Evolutionary conservation across 2,797 vertebrate genomes (phyloP).

Genomic region (Cossypha niveicapilla): DNA sequence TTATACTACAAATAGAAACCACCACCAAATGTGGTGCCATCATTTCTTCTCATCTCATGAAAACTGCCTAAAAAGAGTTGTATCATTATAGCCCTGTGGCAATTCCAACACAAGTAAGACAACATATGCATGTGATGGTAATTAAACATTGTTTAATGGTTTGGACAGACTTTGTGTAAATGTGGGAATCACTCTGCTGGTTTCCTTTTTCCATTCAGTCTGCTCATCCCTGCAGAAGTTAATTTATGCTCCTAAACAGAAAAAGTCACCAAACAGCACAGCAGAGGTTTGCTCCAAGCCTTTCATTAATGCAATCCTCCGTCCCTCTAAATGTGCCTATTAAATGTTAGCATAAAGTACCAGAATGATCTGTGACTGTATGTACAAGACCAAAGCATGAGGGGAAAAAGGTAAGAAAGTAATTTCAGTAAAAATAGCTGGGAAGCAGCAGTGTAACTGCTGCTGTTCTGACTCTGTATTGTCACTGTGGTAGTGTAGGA

Average conservation of each 20-base stretch:
- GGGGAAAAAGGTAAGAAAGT: neutral
- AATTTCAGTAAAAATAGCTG: neutral
- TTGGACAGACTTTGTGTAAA: neutral
- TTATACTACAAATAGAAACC: neutral
- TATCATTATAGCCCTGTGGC: neutral
- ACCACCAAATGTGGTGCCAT: neutral
- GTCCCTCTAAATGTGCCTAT: neutral
- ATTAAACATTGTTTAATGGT: neutral
- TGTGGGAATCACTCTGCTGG: neutral
- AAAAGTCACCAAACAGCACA: neutral
- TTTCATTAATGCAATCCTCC: neutral
- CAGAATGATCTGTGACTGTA: neutral
- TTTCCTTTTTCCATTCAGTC: neutral
- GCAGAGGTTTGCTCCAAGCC: neutral
- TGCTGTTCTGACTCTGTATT: neutral
- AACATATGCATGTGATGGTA: neutral
- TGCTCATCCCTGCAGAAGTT: neutral
- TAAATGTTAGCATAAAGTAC: neutral
- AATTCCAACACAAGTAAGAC: neutral
- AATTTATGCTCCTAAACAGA: neutral
- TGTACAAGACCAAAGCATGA: accelerated
- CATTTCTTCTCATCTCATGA: neutral
- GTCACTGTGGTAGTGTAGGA: neutral
- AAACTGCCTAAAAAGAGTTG: neutral
- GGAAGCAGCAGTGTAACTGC: neutral